A percentile compares a stretch with the other conserved stretches of the same genome.
phyloP scores from a whole-genome alignment of 2,797 vertebrate genomes.

The Tympanoctomys barrerae region DNA sequence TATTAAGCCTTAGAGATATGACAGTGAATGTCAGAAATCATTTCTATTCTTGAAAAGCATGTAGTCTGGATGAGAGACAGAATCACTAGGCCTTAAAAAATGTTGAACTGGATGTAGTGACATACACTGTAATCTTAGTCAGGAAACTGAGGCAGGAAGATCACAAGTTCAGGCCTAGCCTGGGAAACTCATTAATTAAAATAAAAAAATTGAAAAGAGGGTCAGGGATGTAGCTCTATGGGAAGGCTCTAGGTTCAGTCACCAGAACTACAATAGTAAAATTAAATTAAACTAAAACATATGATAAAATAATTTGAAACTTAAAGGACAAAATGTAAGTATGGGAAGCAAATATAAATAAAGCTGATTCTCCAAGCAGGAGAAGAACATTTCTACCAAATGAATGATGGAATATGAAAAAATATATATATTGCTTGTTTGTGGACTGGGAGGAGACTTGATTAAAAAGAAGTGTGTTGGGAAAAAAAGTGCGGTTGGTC shows the following conservation, averaged over 20 bases:
- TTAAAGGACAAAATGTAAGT: conserved; percentile 1
- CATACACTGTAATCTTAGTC: not conserved
- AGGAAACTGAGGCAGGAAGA: not conserved
- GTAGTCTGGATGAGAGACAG: not conserved
- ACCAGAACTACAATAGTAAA: not conserved
- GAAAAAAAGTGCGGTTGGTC: conserved; percentile 6
- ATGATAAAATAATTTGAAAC: not conserved
- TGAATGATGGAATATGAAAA: conserved; percentile 37
- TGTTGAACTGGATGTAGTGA: not conserved
- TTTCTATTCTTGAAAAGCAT: not conserved
- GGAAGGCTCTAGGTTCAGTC: not conserved
- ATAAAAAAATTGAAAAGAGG: not conserved
- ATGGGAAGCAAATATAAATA: not conserved
- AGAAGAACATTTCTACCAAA: conserved; percentile 40
- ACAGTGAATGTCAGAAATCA: not conserved
- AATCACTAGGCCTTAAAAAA: not conserved
- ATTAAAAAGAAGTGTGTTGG: conserved; percentile 22
- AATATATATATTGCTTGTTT: not conserved
- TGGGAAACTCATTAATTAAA: not conserved
- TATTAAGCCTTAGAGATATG: not conserved
- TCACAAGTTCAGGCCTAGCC: not conserved
- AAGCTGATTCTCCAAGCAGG: not conserved
- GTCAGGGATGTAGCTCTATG: not conserved
- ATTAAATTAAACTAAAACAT: no score
- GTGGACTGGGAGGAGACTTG: conserved; percentile 36